Conservation (phyloP, 2,888 invertebrate genomes). For the Ochropleura leucogaster region DNA sequence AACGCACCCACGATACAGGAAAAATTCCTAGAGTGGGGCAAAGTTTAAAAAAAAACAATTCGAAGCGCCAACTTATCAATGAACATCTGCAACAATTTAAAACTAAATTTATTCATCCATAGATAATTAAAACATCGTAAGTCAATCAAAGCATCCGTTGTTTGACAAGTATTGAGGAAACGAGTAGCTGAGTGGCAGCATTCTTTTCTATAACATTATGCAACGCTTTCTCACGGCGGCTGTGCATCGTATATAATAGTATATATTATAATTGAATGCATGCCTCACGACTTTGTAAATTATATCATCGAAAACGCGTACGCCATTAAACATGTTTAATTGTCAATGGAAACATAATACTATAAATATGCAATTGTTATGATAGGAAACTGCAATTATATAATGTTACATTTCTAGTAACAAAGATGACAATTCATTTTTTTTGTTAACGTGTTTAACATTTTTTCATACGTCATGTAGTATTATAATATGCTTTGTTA, state of each 20-base stretch:
- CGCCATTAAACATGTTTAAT: slow-evolving; percentile 39
- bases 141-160: slow-evolving; percentile 45
- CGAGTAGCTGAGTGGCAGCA: slow-evolving; percentile 36
- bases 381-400: neutral
- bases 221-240: slow-evolving; percentile 68
- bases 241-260: slow-evolving; percentile 39
- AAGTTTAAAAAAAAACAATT: no score
- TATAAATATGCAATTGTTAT: slow-evolving; percentile 27
- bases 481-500: neutral
- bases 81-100: slow-evolving; percentile 14
- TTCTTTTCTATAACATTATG: slow-evolving; percentile 64
- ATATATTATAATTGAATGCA: slow-evolving; percentile 50
- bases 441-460: neutral
- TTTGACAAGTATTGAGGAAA: slow-evolving; percentile 60
- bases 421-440: neutral
- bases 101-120: slow-evolving; percentile 16
- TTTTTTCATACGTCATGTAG: neutral
- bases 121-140: slow-evolving; percentile 37
- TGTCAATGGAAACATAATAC: slow-evolving; percentile 23
- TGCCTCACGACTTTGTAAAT: slow-evolving; percentile 58
- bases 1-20: no score
- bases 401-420: slow-evolving; percentile 5
- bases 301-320: slow-evolving; percentile 64
- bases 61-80: neutral
- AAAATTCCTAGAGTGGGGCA: no score